A percentile compares a stretch with the other conserved stretches of the same genome.
phyloP scores from a whole-genome alignment of 2,113 vertebrate genomes.

The Tautogolabrus adspersus region DNA sequence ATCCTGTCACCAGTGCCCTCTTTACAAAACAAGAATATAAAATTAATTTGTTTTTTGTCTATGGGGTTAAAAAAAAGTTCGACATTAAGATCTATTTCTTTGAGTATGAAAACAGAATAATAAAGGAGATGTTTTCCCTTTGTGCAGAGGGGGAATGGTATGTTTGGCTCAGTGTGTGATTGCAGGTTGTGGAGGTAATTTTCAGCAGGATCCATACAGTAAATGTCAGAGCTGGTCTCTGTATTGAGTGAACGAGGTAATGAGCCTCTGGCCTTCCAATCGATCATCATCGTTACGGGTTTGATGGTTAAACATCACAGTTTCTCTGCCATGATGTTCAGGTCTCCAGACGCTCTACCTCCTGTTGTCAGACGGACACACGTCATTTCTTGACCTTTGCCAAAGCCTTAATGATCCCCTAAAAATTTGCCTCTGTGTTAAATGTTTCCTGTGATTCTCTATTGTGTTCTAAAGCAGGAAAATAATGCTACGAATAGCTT shows the following conservation, averaged over 20 bases:
- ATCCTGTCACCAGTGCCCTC: no score
- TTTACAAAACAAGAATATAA: no score
- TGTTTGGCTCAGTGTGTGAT: conserved; percentile 22
- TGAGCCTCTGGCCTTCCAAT: conserved; percentile 34
- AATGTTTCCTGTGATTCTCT: background rate
- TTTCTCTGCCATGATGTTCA: background rate
- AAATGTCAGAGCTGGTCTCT: conserved; percentile 46
- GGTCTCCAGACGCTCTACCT: conserved; percentile 5
- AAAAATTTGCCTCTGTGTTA: background rate
- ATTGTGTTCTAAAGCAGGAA: background rate
- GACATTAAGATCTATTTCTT: no score
- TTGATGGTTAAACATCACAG: conserved; percentile 23
- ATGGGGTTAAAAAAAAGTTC: background rate
- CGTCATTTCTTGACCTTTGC: conserved; percentile 16
- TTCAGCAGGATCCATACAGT: conserved; percentile 34
- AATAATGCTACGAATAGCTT: background rate
- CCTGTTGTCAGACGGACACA: background rate
- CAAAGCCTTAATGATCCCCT: conserved; percentile 19
- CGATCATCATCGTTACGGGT: conserved; percentile 39
- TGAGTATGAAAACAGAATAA: background rate
- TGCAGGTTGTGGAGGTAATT: conserved; percentile 29
- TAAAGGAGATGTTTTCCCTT: background rate
- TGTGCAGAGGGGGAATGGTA: background rate
- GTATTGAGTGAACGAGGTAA: conserved; percentile 43
- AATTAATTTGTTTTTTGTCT: background rate